These are phyloP conservation scores for Zoanthus gigantus DNA, from an alignment of 92 coral and sea anemone species.

Conservation along the genomic window DNA sequence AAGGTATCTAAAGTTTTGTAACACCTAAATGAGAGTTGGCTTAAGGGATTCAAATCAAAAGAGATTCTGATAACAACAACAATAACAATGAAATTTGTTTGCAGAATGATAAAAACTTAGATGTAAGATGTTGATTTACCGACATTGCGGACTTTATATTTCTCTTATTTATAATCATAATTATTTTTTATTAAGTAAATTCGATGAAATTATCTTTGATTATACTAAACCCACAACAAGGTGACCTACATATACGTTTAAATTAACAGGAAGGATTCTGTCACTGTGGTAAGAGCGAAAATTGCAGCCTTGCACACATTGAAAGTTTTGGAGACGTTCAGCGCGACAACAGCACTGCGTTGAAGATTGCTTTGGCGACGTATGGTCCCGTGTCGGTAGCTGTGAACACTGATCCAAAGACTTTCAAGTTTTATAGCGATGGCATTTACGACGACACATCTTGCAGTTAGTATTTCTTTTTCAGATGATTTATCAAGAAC, in stretches of 20 bases:
- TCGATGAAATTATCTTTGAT: too few relatives aligned
- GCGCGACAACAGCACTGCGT: conserved; percentile 48
- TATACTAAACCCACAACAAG: too few relatives aligned
- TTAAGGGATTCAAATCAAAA: too few relatives aligned
- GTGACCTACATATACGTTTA: background rate
- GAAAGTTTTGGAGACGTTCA: conserved; percentile 59
- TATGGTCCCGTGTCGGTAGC: conserved; percentile 63
- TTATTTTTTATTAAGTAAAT: too few relatives aligned
- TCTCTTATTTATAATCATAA: too few relatives aligned
- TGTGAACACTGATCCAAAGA: conserved; percentile 55
- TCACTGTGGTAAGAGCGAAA: conserved; percentile 55
- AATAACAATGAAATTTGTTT: too few relatives aligned
- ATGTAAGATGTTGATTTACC: too few relatives aligned
- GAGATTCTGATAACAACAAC: too few relatives aligned
- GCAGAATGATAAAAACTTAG: too few relatives aligned
- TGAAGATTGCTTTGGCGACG: conserved; percentile 56
- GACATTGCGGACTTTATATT: too few relatives aligned
- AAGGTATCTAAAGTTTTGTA: too few relatives aligned
- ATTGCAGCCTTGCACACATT: conserved; percentile 49
- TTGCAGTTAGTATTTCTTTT: conserved; percentile 37
- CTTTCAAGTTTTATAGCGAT: conserved; percentile 63
- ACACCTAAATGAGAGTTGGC: too few relatives aligned
- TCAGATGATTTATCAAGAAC: background rate
- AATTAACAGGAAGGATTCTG: conserved; percentile 59
- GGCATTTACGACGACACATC: conserved; percentile 56